Percentiles rank a stretch among this genome's conserved stretches.
These are phyloP conservation scores for Hyperopisus bebe DNA, from an alignment of 2,113 vertebrate genomes.

Conservation along the genomic window DNA sequence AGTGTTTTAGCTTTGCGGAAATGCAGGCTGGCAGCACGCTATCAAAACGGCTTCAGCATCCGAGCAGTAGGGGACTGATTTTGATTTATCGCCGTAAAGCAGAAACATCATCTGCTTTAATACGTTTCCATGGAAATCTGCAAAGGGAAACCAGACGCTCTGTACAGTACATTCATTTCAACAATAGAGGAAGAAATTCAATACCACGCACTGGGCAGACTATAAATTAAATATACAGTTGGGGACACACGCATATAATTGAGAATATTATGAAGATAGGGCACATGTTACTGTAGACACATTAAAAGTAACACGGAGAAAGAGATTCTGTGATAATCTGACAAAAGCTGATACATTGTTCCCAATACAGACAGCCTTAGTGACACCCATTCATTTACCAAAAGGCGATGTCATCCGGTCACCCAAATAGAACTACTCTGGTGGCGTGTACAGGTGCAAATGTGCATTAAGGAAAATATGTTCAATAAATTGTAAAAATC, in stretches of 20 bases:
- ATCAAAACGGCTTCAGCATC: constrained; percentile 21
- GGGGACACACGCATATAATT: neutral
- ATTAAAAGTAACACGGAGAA: neutral
- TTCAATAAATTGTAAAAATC: neutral
- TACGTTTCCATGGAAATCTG: constrained; percentile 34
- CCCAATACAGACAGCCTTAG: neutral
- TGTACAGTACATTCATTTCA: constrained; percentile 1
- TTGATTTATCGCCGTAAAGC: constrained; percentile 17
- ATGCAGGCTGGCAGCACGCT: neutral
- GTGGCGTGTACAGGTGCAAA: neutral
- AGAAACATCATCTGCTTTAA: constrained; percentile 18
- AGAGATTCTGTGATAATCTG: neutral
- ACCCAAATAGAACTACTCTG: neutral
- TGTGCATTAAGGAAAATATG: neutral
- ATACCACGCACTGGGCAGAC: neutral
- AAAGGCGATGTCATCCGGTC: neutral
- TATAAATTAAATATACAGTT: neutral
- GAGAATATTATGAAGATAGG: neutral
- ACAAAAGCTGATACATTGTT: neutral
- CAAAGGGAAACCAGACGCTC: constrained; percentile 16
- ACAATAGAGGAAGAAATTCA: neutral
- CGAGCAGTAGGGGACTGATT: constrained; percentile 21
- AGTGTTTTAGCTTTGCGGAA: constrained; percentile 13
- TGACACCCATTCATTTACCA: neutral
- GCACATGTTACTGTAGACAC: neutral